These are phyloP conservation scores for Dynastes grantii DNA, from an alignment of 2,888 invertebrate species.

Conservation along the genomic window DNA sequence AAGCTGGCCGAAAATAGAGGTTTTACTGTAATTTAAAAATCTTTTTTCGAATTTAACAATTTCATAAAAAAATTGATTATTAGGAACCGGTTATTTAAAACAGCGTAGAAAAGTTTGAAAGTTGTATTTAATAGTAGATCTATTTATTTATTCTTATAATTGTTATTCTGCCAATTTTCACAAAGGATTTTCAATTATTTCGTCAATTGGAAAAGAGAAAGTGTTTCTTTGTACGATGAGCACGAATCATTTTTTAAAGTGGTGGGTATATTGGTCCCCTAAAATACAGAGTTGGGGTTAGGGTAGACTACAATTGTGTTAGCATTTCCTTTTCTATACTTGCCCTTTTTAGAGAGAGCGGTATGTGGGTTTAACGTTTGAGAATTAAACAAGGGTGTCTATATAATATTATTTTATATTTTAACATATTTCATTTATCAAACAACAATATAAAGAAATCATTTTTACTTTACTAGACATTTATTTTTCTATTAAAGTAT, in stretches of 20 bases:
- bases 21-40: too few relatives aligned
- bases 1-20: too few relatives aligned
- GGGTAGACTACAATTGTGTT: constrained; percentile 39
- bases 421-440: not conserved
- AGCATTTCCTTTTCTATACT: constrained; percentile 22
- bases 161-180: not conserved
- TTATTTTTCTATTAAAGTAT: too few relatives aligned
- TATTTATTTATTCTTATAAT: not conserved
- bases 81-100: too few relatives aligned
- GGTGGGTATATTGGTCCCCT: constrained; percentile 23
- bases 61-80: too few relatives aligned
- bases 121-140: too few relatives aligned
- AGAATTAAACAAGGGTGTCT: not conserved
- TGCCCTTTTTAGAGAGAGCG: not conserved
- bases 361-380: constrained; percentile 7
- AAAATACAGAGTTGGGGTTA: constrained; percentile 33
- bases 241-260: constrained; percentile 27
- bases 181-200: not conserved
- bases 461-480: too few relatives aligned
- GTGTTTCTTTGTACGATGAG: not conserved
- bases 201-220: not conserved
- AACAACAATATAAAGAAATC: too few relatives aligned
- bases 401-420: not conserved
- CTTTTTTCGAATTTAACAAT: too few relatives aligned
- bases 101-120: too few relatives aligned